phyloP scores from a whole-genome alignment of 2,888 invertebrate species.

The Chydorus sphaericus region DNA sequence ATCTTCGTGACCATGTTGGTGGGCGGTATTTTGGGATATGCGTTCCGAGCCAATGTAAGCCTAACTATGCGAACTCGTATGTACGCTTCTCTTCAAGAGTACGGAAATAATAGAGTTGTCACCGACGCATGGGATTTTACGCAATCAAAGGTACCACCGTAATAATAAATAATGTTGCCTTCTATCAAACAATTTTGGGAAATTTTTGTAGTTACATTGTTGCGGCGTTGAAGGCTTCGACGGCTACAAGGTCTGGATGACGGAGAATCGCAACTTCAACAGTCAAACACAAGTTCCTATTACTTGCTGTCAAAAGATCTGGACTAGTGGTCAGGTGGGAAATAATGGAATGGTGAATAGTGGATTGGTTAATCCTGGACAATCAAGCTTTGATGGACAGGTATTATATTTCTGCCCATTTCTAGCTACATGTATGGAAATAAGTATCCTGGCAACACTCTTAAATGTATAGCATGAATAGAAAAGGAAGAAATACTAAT shows the following conservation, averaged over 20 bases:
- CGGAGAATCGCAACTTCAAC: slow-evolving; percentile 15
- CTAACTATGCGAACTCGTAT: slow-evolving; percentile 61
- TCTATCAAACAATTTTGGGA: slow-evolving; percentile 13
- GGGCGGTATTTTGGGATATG: slow-evolving; percentile 78
- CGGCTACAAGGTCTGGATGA: slow-evolving; percentile 57
- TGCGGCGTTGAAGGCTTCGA: slow-evolving; percentile 62
- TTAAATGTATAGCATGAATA: no score
- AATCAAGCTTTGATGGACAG: not conserved
- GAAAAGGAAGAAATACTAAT: no score
- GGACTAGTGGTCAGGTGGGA: not conserved
- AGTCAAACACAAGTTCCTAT: slow-evolving; percentile 21
- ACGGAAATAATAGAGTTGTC: slow-evolving; percentile 50
- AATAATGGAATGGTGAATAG: slow-evolving; percentile 15
- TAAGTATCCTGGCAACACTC: no score
- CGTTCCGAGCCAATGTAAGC: slow-evolving; percentile 70
- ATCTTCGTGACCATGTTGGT: slow-evolving; percentile 81
- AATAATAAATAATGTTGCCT: no score
- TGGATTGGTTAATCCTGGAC: not conserved
- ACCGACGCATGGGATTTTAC: slow-evolving; percentile 78
- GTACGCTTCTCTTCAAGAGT: slow-evolving; percentile 56
- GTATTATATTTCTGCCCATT: not conserved
- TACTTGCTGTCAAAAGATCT: slow-evolving; percentile 22
- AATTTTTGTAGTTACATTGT: slow-evolving; percentile 48
- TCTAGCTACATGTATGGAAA: no score
- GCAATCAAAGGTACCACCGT: slow-evolving; percentile 56